Base-by-base conservation (phyloP, 2,113 vertebrate genomes). In the Brachyhypopomus occidentalis region DNA sequence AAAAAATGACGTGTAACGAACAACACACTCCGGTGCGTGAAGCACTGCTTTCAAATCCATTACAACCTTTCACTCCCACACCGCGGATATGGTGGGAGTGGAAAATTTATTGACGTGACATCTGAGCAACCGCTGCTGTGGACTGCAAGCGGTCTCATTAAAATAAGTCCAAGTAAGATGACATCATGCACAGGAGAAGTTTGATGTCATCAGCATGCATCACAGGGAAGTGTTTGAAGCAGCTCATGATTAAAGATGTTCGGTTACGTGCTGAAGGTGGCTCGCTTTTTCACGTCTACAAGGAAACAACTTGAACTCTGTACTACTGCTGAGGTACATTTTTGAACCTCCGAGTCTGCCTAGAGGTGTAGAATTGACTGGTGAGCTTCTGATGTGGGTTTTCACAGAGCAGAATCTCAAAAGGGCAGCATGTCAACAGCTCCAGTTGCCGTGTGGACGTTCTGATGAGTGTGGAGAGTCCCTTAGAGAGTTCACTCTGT, bases 21-120 rank as follows among this genome's bases (percentile, higher is more conserved):
- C 36, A 16, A n/a, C 66, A 69, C 1, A 4, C 66, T 70, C 36
- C 41, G 66, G 19, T 38, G n/a, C 22, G 66, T 34, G 36, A n/a
- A 70, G 3, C 34, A 70, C 66, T 41, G 66, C 36, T 38, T 70
- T 70, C 66, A 70, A 22, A 70, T 70, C 19, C 66, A 70, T 70
- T 70, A 70, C 66, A 70, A 41, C 34, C 36, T 14, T 70, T 41
- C 20, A 8, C 66, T 70, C 66, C 66, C 63, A 36, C 12, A 56
- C 45, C 45, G n/a, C 16, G 60, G 56, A 67, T 48, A 25, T 7
- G 60, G 23, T 20, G 16, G n/a, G 34, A 59, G n/a, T 20, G 25
- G 19, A 71, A 48, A 79, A 72, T 60, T 25, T 56, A 73, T 73
- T 60, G 55, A 45, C 34, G 38, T 27, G 17, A 25, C 70, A 71